These are phyloP conservation scores for Nothocercus julius DNA, from an alignment of 2,113 vertebrate genomes.

Conservation along the genomic window DNA sequence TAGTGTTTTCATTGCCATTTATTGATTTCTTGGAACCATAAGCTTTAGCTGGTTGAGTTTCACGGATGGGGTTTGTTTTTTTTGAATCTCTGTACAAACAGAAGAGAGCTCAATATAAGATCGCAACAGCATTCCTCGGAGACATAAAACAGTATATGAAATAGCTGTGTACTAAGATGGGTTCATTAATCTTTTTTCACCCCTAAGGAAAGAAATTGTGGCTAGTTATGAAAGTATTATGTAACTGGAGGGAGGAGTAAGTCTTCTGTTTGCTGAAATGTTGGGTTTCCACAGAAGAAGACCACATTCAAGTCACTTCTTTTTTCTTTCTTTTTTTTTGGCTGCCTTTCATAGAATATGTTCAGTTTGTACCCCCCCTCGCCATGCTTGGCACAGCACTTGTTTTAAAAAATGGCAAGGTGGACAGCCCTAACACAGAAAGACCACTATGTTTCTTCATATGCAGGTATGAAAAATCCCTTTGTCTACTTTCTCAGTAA, in stretches of 20 bases:
- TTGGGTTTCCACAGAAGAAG: not conserved
- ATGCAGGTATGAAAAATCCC: not conserved
- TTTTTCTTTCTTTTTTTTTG: not conserved
- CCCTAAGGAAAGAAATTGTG: not conserved
- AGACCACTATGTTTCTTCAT: not conserved
- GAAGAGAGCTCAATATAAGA: not conserved
- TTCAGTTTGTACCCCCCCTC: not conserved
- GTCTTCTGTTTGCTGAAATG: not conserved
- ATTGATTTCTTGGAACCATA: not conserved
- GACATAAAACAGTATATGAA: not conserved
- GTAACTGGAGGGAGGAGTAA: not conserved
- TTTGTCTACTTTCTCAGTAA: not conserved
- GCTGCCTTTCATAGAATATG: not conserved
- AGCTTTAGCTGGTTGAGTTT: not conserved
- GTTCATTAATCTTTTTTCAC: not conserved
- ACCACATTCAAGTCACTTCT: not conserved
- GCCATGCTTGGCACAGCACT: not conserved
- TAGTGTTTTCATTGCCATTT: not conserved
- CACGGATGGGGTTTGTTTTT: not conserved
- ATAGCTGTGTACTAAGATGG: not conserved
- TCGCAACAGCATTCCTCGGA: not conserved
- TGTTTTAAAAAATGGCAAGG: not conserved
- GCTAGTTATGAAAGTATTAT: not conserved
- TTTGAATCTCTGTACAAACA: not conserved
- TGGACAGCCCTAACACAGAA: not conserved